A percentile compares a stretch with the other conserved stretches of the same genome.
phyloP scores from a whole-genome alignment of 2,797 vertebrate species.

The Crax fasciolata region DNA sequence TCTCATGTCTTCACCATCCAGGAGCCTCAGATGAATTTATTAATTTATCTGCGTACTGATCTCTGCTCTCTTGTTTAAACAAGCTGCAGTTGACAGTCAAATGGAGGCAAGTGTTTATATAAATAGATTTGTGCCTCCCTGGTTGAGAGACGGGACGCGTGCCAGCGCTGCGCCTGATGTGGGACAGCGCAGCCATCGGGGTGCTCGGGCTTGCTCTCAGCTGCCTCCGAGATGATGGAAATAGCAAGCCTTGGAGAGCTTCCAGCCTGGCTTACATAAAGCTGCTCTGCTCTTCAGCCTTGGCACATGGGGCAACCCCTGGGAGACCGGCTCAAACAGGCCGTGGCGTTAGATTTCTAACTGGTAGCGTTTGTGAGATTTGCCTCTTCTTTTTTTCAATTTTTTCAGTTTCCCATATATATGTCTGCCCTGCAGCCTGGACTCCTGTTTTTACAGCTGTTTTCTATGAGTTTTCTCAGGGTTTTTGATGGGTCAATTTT shows the following conservation, averaged over 20 bases:
- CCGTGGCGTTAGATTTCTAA: background rate
- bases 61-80: constrained; percentile 35
- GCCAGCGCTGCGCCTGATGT: background rate
- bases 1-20: constrained; percentile 24
- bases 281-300: background rate
- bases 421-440: constrained; percentile 4
- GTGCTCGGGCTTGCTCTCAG: background rate
- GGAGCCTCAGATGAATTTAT: constrained; percentile 7
- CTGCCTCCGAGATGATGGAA: constrained; percentile 29
- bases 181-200: background rate
- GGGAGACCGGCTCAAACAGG: background rate
- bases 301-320: accelerated
- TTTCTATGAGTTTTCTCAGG: constrained; percentile 59
- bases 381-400: background rate
- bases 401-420: background rate
- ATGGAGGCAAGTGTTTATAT: constrained; percentile 35
- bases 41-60: constrained; percentile 18
- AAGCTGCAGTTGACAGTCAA: constrained; percentile 5
- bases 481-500: constrained; percentile 48
- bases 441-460: constrained; percentile 61
- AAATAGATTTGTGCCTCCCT: constrained; percentile 44
- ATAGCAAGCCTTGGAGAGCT: background rate
- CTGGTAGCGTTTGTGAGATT: background rate
- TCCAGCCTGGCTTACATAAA: background rate
- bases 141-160: background rate